Evolutionary conservation across 2,888 invertebrate species (phyloP).

Genomic region (Arrhopalites spinosus): DNA sequence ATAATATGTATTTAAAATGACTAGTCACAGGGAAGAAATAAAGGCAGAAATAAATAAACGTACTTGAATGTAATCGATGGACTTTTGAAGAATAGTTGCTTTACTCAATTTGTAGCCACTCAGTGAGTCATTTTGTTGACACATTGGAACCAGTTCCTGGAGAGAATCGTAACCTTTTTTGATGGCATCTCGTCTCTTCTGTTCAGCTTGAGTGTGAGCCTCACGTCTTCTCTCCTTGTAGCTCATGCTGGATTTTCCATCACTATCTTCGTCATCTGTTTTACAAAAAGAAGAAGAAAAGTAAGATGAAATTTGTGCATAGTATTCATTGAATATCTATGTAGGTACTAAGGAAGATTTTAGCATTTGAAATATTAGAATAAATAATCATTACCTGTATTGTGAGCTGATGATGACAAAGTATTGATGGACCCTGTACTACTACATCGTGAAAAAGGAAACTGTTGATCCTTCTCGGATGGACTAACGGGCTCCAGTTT

Average conservation of each 20-base stretch:
- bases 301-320: too few species aligned
- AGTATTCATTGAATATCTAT: neutral
- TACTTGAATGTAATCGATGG: constrained; percentile 82
- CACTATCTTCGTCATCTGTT: constrained; percentile 68
- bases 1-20: neutral
- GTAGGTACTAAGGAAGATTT: neutral
- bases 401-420: constrained; percentile 78
- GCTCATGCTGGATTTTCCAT: constrained; percentile 71
- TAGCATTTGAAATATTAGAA: too few species aligned
- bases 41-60: too few species aligned
- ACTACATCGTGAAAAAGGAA: constrained; percentile 73
- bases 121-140: constrained; percentile 83
- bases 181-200: constrained; percentile 94
- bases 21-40: neutral
- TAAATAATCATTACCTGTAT: constrained; percentile 74
- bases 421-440: constrained; percentile 79
- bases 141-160: constrained; percentile 90
- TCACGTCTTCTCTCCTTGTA: constrained; percentile 93
- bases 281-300: too few species aligned
- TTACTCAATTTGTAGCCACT: constrained; percentile 94
- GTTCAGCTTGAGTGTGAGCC: constrained; percentile 95
- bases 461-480: constrained; percentile 62
- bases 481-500: constrained; percentile 68
- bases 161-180: constrained; percentile 95
- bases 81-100: constrained; percentile 81